Base-by-base conservation (phyloP, 1,140 invertebrate genomes). In the Arion vulgaris region DNA sequence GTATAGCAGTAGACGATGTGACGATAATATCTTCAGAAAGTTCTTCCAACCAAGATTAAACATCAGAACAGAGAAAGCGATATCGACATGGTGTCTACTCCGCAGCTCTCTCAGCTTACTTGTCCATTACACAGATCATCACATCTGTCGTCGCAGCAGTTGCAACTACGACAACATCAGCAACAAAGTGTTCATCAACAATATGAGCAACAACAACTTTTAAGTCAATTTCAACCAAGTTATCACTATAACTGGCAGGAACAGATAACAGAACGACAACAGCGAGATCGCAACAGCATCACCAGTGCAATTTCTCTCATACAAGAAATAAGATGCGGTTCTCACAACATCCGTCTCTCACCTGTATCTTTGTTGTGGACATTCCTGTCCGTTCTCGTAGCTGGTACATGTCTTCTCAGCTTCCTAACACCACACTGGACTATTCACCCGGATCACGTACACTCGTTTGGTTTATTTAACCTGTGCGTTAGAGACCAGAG, bases 361-460 rank as follows among this genome's bases (percentile, higher is more conserved):
- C 88, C 88, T 19, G 86, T 91, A 11, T 82, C 86, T 26, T 69
- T 90, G 51, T 84, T 92, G 36, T 92, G 91, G 91, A 83, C 87
- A 13, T 80, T 91, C 19, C 83, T 92, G 26, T 92, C 91, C 4
- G 81, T 91, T 38, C 83, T 90, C 39, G 90, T 92, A 9, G 90
- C 90, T 32, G 86, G 76, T 38, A 78, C 87, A 0, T 86, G 86
- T 68, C 85, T 87, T 1, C 87, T 90, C 49, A 87, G 89, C 51
- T 89, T 92, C 81, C 71, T 89, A 39, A 90, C 91, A 71, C 91
- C 91, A 7, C 85, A 84, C 53, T 92, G 91, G 91, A 83, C 91
- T 51, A 53, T 89, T 7, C 84, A 89, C 62, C 82, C 86, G 36
- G 86, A 89, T 41, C 80, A 83, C 32, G 57, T 85, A 7, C 83